phyloP scores from a whole-genome alignment of 1,140 invertebrate species.

The Conus ventricosus region DNA sequence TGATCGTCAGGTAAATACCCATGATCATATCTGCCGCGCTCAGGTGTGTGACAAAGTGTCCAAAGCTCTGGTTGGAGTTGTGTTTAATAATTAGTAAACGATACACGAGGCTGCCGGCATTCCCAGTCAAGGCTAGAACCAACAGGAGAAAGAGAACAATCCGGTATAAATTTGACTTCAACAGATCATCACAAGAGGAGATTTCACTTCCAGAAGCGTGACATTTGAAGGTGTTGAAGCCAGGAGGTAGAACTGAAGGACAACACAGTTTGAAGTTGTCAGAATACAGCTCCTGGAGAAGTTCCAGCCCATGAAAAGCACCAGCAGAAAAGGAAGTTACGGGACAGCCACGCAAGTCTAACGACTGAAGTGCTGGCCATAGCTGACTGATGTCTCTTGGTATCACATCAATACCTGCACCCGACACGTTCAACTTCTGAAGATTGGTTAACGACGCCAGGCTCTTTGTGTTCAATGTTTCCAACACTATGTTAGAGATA shows the following conservation, averaged over 20 bases:
- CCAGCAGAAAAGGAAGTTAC: background rate
- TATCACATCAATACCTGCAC: background rate
- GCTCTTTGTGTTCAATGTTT: background rate
- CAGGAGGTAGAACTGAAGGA: background rate
- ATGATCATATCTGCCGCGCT: slow-evolving; percentile 54
- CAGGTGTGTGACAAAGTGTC: slow-evolving; percentile 53
- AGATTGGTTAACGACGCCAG: background rate
- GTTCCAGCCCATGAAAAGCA: background rate
- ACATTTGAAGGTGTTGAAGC: slow-evolving; percentile 17
- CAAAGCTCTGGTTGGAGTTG: background rate
- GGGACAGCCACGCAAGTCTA: background rate
- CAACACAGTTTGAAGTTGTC: slow-evolving; percentile 32
- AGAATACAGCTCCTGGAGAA: background rate
- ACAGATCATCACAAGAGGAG: slow-evolving; percentile 26
- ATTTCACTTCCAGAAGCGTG: background rate
- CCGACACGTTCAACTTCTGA: slow-evolving; percentile 10
- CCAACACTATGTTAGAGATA: background rate
- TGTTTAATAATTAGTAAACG: background rate
- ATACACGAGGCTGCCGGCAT: slow-evolving; percentile 44
- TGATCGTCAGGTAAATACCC: too few species aligned
- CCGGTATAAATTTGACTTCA: slow-evolving; percentile 5
- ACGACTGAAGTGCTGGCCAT: background rate
- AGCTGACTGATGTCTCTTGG: background rate
- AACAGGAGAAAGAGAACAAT: slow-evolving; percentile 44
- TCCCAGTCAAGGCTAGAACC: slow-evolving; percentile 47